Percentiles rank a stretch among this genome's conserved stretches.
Conservation (phyloP, 2,797 vertebrate genomes). For the Oreonectes daqikongensis region DNA sequence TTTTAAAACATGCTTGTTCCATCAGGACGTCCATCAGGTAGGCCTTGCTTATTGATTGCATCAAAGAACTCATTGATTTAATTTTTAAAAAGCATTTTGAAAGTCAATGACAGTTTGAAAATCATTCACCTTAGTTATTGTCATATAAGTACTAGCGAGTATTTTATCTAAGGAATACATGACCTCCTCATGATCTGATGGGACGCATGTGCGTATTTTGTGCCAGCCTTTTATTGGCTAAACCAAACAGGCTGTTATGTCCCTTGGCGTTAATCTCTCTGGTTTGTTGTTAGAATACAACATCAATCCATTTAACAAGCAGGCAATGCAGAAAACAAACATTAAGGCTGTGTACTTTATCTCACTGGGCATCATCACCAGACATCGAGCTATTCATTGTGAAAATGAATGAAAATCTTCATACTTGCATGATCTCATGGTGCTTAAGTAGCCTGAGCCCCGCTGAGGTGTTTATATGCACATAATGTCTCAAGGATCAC, state of each 20-base stretch:
- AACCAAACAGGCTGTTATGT: no score
- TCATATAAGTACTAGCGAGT: no score
- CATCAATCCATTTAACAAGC: neutral
- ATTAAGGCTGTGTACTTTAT: neutral
- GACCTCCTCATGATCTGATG: no score
- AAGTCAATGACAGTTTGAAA: no score
- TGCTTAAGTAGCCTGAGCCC: slow-evolving; percentile 1
- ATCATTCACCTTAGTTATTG: no score
- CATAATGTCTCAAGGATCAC: slow-evolving; percentile 16
- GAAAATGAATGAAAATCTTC: slow-evolving; percentile 4
- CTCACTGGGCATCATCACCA: neutral
- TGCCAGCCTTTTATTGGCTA: no score
- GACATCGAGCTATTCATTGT: neutral
- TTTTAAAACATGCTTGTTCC: neutral
- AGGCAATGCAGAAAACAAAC: neutral
- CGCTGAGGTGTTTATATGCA: neutral
- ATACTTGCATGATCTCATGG: neutral
- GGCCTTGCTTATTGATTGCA: no score
- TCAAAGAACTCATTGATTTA: no score
- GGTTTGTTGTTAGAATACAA: neutral
- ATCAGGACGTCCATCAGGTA: no score
- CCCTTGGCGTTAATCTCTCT: neutral
- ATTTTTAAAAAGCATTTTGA: no score
- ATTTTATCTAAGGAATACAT: no score
- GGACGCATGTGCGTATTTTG: no score